These are phyloP conservation scores for Corythaixoides concolor DNA, from an alignment of 2,113 vertebrate species.

Conservation along the genomic window DNA sequence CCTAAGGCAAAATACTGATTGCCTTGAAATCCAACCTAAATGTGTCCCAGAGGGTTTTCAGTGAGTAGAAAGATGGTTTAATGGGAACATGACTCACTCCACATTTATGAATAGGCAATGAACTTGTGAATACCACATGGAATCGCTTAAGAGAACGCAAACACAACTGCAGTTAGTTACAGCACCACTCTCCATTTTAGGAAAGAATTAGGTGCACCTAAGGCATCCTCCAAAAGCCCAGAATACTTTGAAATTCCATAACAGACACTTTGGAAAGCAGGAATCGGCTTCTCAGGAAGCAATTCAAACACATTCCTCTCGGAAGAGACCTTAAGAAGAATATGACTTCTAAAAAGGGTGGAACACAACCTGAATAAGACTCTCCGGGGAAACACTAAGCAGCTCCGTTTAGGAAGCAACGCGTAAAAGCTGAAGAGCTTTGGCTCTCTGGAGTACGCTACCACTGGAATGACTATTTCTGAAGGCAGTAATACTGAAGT, in stretches of 20 bases:
- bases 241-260: neutral
- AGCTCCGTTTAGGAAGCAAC: neutral
- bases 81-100: neutral
- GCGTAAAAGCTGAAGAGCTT: neutral
- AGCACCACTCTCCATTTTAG: neutral
- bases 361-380: neutral
- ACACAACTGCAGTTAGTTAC: neutral
- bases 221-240: neutral
- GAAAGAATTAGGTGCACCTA: neutral
- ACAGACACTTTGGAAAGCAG: neutral
- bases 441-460: neutral
- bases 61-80: neutral
- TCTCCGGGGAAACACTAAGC: neutral
- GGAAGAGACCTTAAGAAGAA: neutral
- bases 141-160: neutral
- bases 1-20: neutral
- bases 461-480: neutral
- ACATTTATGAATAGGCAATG: neutral
- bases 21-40: neutral
- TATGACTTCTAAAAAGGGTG: rapidly evolving
- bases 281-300: neutral
- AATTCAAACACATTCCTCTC: neutral
- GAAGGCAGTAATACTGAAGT: neutral
- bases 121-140: neutral
- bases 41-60: neutral